Evolutionary conservation across 2,797 vertebrate genomes (phyloP), one percentile per base, ranked within the genome.

Genomic region (Pachyuromys duprasi): DNA sequence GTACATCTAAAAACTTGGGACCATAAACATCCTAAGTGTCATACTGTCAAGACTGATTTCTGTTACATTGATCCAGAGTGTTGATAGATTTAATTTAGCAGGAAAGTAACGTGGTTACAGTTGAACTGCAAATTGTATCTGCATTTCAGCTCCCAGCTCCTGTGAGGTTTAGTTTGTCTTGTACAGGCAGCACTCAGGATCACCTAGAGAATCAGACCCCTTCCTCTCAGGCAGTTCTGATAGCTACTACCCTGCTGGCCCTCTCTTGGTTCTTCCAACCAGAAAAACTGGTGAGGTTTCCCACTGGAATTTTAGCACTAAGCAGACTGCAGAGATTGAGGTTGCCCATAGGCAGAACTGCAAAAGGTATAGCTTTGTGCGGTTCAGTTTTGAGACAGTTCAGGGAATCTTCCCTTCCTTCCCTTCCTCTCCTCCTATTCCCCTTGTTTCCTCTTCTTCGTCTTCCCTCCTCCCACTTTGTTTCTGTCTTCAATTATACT

Each of bases 331-430:
- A 3, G 6, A 62, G 24, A 12, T 9, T 28, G 60, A 12, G 22
- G 14, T 15, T 82, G 1, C 13, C 63, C 18, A n/a, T 18, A 57
- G 42, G 39, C 9, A 90, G 76, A 95, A 11, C 11, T 93, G 26
- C 36, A 81, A 42, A 83, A 70, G 36, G 3, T 70, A 24, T 20
- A 17, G 80, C 0, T 17, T 45, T 9, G 12, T 82, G 74, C 36
- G 67, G 9, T 74, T 86, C 55, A 53, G 24, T 86, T 92, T 92
- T 45, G 65, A n/a, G 70, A 90, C 93, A 14, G n/a, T 69, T 80
- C 12, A 13, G 33, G 3, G n/a, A 22, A 8, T 45, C 80, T 79
- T 67, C 65, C 36, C 81, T 3, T n/a, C 11, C 2, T 33, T 24
- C 2, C 3, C 4, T 20, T 3, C 2, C 24, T 78, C 12, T 57